Evolutionary conservation across 2,113 vertebrate species (phyloP).

Genomic region (Strigops habroptila): DNA sequence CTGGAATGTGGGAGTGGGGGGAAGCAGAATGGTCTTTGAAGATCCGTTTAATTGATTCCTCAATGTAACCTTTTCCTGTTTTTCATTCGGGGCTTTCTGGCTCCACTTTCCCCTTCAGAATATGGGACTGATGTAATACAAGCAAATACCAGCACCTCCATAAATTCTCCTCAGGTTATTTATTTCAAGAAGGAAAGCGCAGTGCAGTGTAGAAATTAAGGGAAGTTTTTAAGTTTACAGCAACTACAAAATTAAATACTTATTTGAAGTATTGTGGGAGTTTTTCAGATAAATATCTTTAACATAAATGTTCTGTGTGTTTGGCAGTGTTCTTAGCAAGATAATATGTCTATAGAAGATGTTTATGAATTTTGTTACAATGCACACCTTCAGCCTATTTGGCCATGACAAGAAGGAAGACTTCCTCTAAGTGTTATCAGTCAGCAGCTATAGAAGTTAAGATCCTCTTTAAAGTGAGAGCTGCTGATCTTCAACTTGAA

Average conservation of each 20-base stretch:
- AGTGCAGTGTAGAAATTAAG: neutral
- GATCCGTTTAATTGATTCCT: neutral
- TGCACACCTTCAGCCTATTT: neutral
- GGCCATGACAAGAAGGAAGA: neutral
- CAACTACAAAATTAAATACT: constrained; percentile 36
- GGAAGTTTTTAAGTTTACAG: constrained; percentile 40
- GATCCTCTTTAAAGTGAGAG: neutral
- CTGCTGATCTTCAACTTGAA: neutral
- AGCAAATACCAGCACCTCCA: constrained; percentile 17
- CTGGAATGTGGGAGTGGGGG: neutral
- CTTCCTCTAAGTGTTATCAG: neutral
- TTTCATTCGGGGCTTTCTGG: constrained; percentile 19
- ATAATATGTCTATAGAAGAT: neutral
- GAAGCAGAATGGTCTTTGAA: constrained; percentile 8
- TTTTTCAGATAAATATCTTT: neutral
- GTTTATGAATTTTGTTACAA: constrained; percentile 2
- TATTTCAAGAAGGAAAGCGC: constrained; percentile 37
- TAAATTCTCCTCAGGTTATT: constrained; percentile 22
- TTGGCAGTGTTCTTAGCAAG: neutral
- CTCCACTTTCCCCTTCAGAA: constrained; percentile 3
- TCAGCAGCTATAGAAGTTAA: neutral
- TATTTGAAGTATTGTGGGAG: neutral
- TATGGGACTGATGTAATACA: constrained; percentile 1
- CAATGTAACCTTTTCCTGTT: constrained; percentile 7
- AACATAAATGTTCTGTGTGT: neutral